Conservation (phyloP, 2,113 vertebrate genomes). For the Cnemophilus loriae region DNA sequence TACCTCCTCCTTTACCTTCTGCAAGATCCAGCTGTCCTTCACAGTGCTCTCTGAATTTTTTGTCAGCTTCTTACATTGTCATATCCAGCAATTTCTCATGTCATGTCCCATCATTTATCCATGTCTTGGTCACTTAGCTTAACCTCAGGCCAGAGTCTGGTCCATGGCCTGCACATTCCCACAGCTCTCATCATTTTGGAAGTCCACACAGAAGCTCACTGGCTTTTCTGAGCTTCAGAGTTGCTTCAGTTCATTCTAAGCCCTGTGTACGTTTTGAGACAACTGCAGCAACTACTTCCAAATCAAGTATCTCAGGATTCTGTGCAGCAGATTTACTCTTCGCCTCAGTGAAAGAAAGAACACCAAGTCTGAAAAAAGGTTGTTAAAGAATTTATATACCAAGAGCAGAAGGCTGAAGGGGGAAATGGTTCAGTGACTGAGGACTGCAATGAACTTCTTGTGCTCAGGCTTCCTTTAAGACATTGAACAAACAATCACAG, state of each 20-base stretch:
- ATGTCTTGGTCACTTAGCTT: neutral
- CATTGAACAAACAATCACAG: neutral
- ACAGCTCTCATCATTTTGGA: neutral
- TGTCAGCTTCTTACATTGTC: neutral
- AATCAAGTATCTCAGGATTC: neutral
- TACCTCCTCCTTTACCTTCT: neutral
- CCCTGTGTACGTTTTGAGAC: fast-evolving
- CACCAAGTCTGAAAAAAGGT: neutral
- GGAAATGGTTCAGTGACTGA: neutral
- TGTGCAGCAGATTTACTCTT: neutral
- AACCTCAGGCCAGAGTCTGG: neutral
- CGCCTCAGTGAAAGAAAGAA: neutral
- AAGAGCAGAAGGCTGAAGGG: neutral
- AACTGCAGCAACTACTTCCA: neutral
- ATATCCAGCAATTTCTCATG: neutral
- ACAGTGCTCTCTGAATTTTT: neutral
- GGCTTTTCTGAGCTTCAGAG: neutral
- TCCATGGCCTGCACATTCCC: neutral
- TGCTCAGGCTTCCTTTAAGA: neutral
- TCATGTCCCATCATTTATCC: neutral
- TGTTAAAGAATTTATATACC: neutral
- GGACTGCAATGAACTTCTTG: neutral
- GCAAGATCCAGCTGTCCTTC: neutral
- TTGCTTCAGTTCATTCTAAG: neutral
- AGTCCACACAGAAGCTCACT: neutral